Conservation (phyloP, 1,140 invertebrate genomes). For the Piezodorus guildinii region DNA sequence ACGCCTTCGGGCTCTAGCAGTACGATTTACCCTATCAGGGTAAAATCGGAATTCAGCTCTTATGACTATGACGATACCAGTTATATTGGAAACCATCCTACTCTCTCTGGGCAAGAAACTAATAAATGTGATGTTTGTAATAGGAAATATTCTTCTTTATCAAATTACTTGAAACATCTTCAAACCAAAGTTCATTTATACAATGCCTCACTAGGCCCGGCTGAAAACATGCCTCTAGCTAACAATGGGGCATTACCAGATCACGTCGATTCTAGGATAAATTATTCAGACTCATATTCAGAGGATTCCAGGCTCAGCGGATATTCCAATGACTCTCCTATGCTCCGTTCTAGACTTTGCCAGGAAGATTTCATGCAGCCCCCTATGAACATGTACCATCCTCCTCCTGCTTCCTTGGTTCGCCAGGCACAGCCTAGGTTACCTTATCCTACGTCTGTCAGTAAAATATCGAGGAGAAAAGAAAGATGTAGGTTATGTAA, state of each 20-base stretch:
- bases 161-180: neutral
- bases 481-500: neutral
- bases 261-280: no score
- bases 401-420: no score
- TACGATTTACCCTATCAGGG: neutral
- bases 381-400: no score
- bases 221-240: neutral
- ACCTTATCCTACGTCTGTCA: neutral
- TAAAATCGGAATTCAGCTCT: slow-evolving; percentile 1
- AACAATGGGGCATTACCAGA: neutral
- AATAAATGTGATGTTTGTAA: slow-evolving; percentile 1
- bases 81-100: neutral
- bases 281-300: no score
- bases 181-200: slow-evolving; percentile 1
- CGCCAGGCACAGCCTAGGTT: neutral
- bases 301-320: no score
- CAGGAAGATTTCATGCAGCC: neutral
- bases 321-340: neutral
- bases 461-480: neutral
- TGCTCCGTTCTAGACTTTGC: neutral
- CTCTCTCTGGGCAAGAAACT: neutral
- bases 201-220: neutral
- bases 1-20: neutral
- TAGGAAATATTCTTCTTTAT: neutral
- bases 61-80: neutral